These are phyloP conservation scores for Stichopus chloronotus DNA, from an alignment of 35 echinoderm and acorn worm genomes.

Conservation along the genomic window DNA sequence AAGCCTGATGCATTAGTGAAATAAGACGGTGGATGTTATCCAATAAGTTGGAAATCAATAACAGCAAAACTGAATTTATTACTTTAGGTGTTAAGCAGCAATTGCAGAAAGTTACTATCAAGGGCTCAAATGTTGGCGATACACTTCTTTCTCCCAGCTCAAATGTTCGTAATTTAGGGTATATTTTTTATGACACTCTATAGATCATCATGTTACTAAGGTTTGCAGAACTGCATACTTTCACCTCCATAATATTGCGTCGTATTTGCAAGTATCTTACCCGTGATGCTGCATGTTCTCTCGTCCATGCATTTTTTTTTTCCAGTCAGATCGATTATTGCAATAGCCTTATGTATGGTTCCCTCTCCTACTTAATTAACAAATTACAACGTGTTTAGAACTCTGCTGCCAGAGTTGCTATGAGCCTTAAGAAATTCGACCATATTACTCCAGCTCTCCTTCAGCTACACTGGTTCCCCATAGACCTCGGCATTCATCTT, in stretches of 20 bases:
- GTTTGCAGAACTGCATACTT: neutral
- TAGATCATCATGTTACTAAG: neutral
- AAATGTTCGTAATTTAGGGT: neutral
- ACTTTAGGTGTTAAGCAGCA: neutral
- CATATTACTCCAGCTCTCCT: neutral
- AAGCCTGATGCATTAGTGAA: neutral
- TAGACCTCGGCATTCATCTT: neutral
- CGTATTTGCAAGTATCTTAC: too few relatives aligned
- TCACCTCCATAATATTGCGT: neutral
- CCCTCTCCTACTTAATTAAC: too few relatives aligned
- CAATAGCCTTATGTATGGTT: too few relatives aligned
- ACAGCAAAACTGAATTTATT: too few relatives aligned
- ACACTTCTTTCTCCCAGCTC: too few relatives aligned
- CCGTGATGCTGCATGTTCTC: too few relatives aligned
- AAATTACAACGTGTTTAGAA: neutral
- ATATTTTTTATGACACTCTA: neutral
- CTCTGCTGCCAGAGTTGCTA: neutral
- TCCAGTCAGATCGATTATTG: too few relatives aligned
- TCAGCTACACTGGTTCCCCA: neutral
- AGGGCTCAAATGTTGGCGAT: neutral
- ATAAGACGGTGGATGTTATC: neutral
- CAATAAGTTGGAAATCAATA: too few relatives aligned
- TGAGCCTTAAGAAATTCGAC: neutral
- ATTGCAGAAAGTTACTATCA: constrained; percentile 3
- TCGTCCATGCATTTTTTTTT: too few relatives aligned